Percentiles rank a stretch among this genome's conserved stretches.
phyloP scores from a whole-genome alignment of 2,113 vertebrate genomes.

The Nansenia antarctica region DNA sequence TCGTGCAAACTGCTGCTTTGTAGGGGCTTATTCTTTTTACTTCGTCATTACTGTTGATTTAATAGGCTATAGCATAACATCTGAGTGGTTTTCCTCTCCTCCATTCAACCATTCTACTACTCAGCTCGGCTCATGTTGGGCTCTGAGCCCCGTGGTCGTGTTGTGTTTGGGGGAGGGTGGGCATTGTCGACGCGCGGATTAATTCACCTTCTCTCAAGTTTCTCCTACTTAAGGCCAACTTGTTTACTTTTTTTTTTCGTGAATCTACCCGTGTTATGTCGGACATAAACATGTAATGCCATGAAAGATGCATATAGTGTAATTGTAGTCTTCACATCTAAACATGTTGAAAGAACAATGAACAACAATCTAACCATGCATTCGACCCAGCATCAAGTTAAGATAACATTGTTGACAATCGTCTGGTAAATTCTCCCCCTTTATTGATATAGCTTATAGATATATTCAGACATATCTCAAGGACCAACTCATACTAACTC shows the following conservation, averaged over 20 bases:
- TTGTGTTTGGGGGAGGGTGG: conserved; percentile 90
- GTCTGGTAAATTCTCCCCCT: neutral
- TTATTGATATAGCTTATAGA: neutral
- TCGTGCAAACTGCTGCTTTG: no score
- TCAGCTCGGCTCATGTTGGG: neutral
- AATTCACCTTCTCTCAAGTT: neutral
- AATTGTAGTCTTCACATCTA: no score
- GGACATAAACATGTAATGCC: neutral
- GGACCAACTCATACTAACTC: conserved; percentile 18
- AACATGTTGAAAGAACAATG: neutral
- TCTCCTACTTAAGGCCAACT: neutral
- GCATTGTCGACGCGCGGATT: neutral
- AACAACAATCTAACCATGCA: neutral
- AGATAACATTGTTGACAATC: neutral
- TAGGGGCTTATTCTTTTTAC: neutral
- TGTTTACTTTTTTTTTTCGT: neutral
- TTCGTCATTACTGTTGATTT: no score
- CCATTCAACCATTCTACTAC: neutral
- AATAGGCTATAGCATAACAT: neutral
- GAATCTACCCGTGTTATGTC: neutral
- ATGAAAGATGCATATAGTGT: neutral
- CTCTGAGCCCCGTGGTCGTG: conserved; percentile 75
- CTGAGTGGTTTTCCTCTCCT: neutral
- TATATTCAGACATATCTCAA: no score
- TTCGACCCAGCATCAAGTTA: neutral